Conservation (phyloP, 2,797 vertebrate species). For the Balearica regulorum region DNA sequence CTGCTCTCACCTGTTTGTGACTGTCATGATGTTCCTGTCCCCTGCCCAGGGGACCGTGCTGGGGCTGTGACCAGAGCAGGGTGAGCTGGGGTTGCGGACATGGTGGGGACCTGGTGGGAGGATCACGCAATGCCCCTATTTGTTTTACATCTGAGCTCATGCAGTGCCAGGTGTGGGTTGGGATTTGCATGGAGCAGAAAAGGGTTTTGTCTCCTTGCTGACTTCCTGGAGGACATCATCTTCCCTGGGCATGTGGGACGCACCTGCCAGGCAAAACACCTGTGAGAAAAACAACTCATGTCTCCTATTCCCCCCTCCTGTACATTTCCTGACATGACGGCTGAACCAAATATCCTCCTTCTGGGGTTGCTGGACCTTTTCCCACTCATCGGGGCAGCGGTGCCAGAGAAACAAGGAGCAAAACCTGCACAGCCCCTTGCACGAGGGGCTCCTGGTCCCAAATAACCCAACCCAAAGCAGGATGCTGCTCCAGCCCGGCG, state of each 20-base stretch:
- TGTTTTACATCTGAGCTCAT: background rate
- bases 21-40: fast-evolving
- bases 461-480: background rate
- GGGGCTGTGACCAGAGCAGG: background rate
- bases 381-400: fast-evolving
- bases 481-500: background rate
- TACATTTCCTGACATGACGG: fast-evolving
- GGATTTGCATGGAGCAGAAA: background rate
- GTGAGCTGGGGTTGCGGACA: fast-evolving
- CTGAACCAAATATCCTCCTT: background rate
- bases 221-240: background rate
- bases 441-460: background rate
- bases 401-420: background rate
- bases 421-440: background rate
- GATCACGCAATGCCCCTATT: fast-evolving
- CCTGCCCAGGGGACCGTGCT: fast-evolving
- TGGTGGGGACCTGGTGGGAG: fast-evolving
- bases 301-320: background rate
- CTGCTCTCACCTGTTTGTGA: fast-evolving
- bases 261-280: background rate
- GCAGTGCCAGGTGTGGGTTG: background rate
- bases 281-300: background rate
- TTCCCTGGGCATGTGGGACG: fast-evolving
- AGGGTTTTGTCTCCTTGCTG: background rate
- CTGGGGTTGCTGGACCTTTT: background rate